phyloP scores from a whole-genome alignment of 2,113 vertebrate species.

The Macquaria australasica region DNA sequence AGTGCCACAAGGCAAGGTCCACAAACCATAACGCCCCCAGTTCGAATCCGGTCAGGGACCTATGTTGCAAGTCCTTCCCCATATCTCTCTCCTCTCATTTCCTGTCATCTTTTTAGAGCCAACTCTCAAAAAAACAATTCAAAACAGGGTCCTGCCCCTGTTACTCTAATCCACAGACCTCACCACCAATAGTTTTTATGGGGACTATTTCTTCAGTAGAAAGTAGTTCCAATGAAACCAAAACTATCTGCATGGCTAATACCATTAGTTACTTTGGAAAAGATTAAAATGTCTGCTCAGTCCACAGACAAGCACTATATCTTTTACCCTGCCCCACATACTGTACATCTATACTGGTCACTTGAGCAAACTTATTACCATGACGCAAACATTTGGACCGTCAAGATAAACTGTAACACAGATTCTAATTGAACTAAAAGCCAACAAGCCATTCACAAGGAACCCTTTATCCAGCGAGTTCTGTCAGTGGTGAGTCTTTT shows the following conservation, averaged over 20 bases:
- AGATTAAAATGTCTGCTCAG: background rate
- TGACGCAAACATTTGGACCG: constrained; percentile 22
- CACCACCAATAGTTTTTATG: background rate
- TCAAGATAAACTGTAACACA: constrained; percentile 30
- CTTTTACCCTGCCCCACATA: background rate
- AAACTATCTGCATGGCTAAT: background rate
- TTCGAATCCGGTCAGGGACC: background rate
- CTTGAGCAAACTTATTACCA: constrained; percentile 34
- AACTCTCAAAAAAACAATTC: too few relatives aligned
- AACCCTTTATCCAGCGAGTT: constrained; percentile 34
- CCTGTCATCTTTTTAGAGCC: background rate
- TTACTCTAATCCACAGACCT: background rate
- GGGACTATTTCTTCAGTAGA: background rate
- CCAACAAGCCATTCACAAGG: constrained; percentile 40
- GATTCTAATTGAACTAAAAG: constrained; percentile 48
- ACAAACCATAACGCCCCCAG: background rate
- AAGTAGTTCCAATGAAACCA: background rate
- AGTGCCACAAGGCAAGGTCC: background rate
- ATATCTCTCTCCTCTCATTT: background rate
- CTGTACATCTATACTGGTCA: background rate
- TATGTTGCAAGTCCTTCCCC: background rate
- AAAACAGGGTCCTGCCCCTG: background rate
- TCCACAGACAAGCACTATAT: background rate
- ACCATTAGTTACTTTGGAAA: background rate
- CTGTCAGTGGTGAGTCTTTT: constrained; percentile 46